These are phyloP conservation scores for Philhelius pedissequus DNA, from an alignment of 2,888 invertebrate genomes.

Conservation along the genomic window DNA sequence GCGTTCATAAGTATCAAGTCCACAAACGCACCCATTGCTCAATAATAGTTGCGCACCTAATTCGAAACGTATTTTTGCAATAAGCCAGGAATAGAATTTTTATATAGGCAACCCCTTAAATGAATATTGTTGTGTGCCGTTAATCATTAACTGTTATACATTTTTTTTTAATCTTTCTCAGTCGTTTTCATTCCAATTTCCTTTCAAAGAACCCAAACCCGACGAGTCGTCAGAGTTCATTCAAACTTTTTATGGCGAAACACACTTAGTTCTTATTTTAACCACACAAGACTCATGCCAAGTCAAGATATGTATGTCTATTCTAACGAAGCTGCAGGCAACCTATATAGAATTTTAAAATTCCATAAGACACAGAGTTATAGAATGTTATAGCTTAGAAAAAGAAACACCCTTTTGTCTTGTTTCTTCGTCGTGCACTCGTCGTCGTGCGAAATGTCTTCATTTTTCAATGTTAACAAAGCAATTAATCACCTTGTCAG, in stretches of 20 bases:
- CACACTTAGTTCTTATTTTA: constrained; percentile 1
- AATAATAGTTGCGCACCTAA: constrained; percentile 20
- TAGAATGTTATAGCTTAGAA: background rate
- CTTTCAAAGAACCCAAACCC: background rate
- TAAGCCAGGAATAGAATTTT: background rate
- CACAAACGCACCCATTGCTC: constrained; percentile 20
- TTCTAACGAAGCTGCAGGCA: constrained; percentile 6
- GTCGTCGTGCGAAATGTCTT: constrained; percentile 58
- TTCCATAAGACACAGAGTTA: constrained; percentile 24
- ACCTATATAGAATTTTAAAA: constrained; percentile 32
- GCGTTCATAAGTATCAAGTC: background rate
- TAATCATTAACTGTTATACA: constrained; percentile 38
- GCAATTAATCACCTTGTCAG: constrained; percentile 62
- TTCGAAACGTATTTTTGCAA: background rate
- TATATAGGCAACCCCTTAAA: background rate
- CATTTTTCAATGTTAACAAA: constrained; percentile 66
- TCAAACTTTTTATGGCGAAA: constrained; percentile 1
- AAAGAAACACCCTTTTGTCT: background rate
- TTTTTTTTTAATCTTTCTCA: background rate
- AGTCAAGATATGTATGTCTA: background rate
- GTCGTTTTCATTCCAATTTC: constrained; percentile 26
- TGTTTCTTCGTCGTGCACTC: background rate
- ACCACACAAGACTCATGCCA: background rate
- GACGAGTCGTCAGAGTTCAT: constrained; percentile 42
- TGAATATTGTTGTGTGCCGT: constrained; percentile 23